Conservation (phyloP, 2,797 vertebrate genomes). For the Sciaenops ocellatus region DNA sequence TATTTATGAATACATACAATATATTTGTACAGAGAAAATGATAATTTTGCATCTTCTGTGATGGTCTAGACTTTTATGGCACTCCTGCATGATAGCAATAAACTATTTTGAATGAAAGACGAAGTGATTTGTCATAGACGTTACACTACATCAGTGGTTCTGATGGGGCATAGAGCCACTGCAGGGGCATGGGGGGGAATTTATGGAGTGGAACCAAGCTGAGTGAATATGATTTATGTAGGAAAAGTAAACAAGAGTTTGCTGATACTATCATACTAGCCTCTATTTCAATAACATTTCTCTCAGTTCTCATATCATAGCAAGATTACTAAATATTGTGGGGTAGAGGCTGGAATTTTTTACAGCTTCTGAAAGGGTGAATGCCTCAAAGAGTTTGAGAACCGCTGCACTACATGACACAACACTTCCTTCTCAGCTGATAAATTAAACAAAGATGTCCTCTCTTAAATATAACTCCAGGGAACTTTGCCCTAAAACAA, state of each 20-base stretch:
- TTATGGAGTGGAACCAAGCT: too few species aligned
- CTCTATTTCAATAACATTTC: too few species aligned
- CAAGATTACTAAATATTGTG: too few species aligned
- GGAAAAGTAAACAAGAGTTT: too few species aligned
- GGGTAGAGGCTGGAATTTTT: too few species aligned
- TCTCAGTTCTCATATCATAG: too few species aligned
- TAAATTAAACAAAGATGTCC: neutral
- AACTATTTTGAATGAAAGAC: constrained; percentile 88
- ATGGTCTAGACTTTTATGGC: constrained; percentile 85
- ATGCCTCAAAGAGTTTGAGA: too few species aligned
- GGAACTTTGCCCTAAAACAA: neutral
- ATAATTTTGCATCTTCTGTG: constrained; percentile 88
- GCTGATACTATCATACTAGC: too few species aligned
- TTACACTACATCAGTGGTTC: neutral
- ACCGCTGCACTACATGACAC: neutral
- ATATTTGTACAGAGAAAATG: constrained; percentile 84
- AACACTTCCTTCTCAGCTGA: neutral
- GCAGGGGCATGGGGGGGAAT: too few species aligned
- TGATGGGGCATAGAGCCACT: too few species aligned
- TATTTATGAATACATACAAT: constrained; percentile 81
- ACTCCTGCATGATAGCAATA: constrained; percentile 91
- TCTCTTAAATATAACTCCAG: neutral
- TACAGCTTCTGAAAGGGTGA: too few species aligned
- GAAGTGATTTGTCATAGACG: neutral
- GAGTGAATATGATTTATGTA: too few species aligned